Base-by-base conservation (phyloP, 2,113 vertebrate species). In the Pelobates fuscus region DNA sequence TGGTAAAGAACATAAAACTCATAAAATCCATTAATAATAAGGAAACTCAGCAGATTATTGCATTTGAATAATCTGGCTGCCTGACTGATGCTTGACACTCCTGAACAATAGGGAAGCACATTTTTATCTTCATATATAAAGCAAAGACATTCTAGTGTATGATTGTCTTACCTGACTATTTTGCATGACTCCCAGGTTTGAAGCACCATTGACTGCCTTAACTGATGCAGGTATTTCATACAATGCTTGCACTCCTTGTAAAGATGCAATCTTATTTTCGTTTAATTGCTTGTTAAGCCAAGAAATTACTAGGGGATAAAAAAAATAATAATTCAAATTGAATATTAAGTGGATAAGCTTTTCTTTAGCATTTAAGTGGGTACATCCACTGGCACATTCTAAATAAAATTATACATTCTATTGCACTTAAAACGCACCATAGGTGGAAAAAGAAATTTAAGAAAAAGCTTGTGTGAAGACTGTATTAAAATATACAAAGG, bases 251-350 rank as follows among this genome's bases (percentile, higher is more conserved):
- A 69, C 44, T 5, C 2, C 12, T 72, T 0, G 0, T 20, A 81
- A 1, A 0, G 64, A 52, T 21, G 69, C 17, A 21, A 66, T 75
- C 71, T 77, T 21, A 71, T 82, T 83, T 66, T 85, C 32, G 73
- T 84, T 85, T 24, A 24, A 70, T 68, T 78, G 44, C 24, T 78
- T 80, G 70, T 78, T 79, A 80, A 77, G 44, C 32, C 55, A 79
- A 44, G 17, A 80, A 75, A 79, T 72, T 54, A 69, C 60, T 83
- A 73, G 52, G 59, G 62, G 21, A 72, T n/a, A n/a, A n/a, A n/a
- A n/a, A n/a, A n/a, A n/a, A n/a, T n/a, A n/a, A n/a, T n/a, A 75
- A 75, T 60, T 55, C 3, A 49, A 73, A 44, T 81, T 17, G 0
- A 55, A 70, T 7, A 20, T n/a, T n/a, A n/a, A n/a, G n/a, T n/a